Conservation (phyloP, 2,797 vertebrate species). For the Hapalemur alaotrensis region DNA sequence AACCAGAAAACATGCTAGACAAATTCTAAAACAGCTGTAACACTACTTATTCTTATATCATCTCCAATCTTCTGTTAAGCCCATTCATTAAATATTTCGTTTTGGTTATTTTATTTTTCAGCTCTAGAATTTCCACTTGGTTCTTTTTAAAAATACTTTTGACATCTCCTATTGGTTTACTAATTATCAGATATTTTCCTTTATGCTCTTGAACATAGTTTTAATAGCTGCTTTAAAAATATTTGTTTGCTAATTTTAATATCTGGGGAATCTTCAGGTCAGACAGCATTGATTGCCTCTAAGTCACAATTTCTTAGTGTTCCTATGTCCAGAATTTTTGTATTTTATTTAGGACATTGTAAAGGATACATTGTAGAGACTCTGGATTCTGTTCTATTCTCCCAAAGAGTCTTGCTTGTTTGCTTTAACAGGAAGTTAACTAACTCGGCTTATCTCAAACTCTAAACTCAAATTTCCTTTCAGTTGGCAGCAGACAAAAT, state of each 20-base stretch:
- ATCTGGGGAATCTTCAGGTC: neutral
- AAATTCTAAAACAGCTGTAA: no score
- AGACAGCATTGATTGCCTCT: neutral
- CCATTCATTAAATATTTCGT: neutral
- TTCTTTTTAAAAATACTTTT: neutral
- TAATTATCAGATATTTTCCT: constrained; percentile 6
- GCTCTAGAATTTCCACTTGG: neutral
- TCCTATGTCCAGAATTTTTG: constrained; percentile 22
- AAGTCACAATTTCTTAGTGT: neutral
- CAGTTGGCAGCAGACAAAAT: neutral
- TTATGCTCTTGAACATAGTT: neutral
- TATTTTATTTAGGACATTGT: constrained; percentile 36
- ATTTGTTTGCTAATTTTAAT: constrained; percentile 29
- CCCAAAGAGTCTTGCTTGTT: neutral
- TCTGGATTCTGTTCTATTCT: constrained; percentile 38
- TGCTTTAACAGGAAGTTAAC: constrained; percentile 13
- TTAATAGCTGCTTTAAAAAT: neutral
- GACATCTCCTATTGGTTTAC: neutral
- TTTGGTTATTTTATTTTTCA: constrained; percentile 39
- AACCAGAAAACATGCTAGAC: no score
- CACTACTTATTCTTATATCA: neutral
- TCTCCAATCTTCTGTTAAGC: neutral
- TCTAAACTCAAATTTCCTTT: neutral
- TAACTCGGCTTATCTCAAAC: neutral
- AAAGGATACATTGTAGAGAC: constrained; percentile 2